Evolutionary conservation across 2,113 vertebrate species (phyloP).

Genomic region (Amphiprion percula): DNA sequence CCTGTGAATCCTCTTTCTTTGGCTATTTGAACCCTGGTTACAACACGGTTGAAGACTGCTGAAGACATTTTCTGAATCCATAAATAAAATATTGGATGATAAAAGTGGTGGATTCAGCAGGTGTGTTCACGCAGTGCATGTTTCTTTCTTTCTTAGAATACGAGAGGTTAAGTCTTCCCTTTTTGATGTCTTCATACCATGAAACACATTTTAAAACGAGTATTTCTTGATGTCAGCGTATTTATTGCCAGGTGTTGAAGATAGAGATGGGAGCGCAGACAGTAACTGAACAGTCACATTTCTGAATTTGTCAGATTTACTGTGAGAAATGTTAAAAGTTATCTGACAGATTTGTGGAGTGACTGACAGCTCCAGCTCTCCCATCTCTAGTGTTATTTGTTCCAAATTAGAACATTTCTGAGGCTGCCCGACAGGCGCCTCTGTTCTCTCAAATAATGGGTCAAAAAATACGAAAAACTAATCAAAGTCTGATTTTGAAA

Average conservation of each 20-base stretch:
- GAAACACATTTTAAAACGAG: conserved; percentile 40
- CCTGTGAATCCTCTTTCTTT: conserved; percentile 54
- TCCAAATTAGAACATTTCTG: conserved; percentile 77
- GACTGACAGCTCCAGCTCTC: conserved; percentile 51
- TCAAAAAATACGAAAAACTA: conserved; percentile 36
- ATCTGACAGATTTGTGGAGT: conserved; percentile 14
- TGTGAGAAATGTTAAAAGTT: neutral
- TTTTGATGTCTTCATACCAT: conserved; percentile 56
- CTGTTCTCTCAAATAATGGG: conserved; percentile 53
- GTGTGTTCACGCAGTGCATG: conserved; percentile 64
- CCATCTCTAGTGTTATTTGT: conserved; percentile 66
- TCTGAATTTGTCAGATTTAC: conserved; percentile 8
- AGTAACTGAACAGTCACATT: conserved; percentile 17
- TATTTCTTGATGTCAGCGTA: conserved; percentile 78
- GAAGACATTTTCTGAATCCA: conserved; percentile 75
- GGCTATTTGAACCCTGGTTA: conserved; percentile 45
- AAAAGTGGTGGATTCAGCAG: conserved; percentile 60
- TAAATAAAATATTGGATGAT: neutral
- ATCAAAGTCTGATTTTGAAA: conserved; percentile 65
- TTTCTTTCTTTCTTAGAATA: conserved; percentile 63
- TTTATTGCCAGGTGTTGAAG: conserved; percentile 71
- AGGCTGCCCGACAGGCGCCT: conserved; percentile 31
- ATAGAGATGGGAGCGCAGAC: conserved; percentile 58
- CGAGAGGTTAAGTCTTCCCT: conserved; percentile 68
- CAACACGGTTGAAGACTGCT: conserved; percentile 50